A percentile compares a stretch with the other conserved stretches of the same genome.
Evolutionary conservation across 2,888 invertebrate genomes (phyloP).

Genomic region (Cephus sareptanus): DNA sequence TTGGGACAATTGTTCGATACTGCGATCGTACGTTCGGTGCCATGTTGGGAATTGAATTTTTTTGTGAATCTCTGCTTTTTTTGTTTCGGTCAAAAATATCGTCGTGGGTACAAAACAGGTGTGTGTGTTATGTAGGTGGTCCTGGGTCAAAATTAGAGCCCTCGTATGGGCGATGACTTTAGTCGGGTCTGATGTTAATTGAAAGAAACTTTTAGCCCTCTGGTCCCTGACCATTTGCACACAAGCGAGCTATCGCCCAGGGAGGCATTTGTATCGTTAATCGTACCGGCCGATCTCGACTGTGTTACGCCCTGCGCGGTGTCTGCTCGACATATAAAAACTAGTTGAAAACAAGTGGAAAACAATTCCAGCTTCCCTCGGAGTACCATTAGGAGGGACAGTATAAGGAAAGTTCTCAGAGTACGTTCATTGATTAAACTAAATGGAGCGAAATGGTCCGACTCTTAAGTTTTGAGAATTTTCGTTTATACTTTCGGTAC

Average conservation of each 20-base stretch:
- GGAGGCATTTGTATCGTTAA: neutral
- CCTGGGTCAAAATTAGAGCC: neutral
- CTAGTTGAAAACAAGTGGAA: neutral
- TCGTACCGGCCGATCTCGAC: neutral
- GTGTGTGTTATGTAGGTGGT: too few relatives aligned
- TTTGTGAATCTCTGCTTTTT: neutral
- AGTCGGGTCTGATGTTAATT: neutral
- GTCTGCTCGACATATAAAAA: neutral
- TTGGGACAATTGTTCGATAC: neutral
- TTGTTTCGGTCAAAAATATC: neutral
- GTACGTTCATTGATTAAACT: neutral
- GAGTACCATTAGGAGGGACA: neutral
- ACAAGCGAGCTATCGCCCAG: neutral
- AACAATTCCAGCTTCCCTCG: neutral
- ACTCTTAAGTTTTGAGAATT: neutral
- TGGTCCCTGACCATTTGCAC: neutral
- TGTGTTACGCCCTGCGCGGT: neutral
- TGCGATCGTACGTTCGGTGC: neutral
- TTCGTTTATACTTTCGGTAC: neutral
- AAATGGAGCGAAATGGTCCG: neutral
- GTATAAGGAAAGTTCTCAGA: neutral
- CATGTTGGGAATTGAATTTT: neutral
- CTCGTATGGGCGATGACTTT: neutral
- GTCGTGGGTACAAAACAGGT: neutral
- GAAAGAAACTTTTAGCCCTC: neutral